Percentiles rank a stretch among this genome's conserved stretches.
These are phyloP conservation scores for Vanessa cardui DNA, from an alignment of 2,888 invertebrate genomes.

Conservation along the genomic window DNA sequence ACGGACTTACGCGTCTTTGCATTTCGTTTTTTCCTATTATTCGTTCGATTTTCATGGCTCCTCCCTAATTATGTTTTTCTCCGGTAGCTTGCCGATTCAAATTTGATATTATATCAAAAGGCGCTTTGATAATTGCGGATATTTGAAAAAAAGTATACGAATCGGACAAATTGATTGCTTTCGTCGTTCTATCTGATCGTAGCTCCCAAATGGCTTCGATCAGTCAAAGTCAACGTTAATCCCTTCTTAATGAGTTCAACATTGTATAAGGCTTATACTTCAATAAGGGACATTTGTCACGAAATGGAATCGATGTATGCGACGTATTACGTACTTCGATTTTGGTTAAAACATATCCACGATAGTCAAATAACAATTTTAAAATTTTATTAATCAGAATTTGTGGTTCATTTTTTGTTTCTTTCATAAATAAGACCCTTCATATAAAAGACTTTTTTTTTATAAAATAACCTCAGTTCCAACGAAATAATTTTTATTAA, in stretches of 20 bases:
- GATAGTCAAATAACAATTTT: too few species aligned
- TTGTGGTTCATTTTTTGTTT: too few species aligned
- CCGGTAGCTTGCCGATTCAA: conserved; percentile 14
- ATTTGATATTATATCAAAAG: conserved; percentile 21
- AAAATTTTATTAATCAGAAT: too few species aligned
- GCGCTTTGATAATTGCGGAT: conserved; percentile 26
- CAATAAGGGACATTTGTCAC: conserved; percentile 22
- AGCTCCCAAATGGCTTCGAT: conserved; percentile 36
- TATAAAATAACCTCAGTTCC: too few species aligned
- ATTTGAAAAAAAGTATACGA: conserved; percentile 29
- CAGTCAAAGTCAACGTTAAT: conserved; percentile 38
- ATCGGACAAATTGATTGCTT: conserved; percentile 39
- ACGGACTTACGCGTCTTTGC: too few species aligned
- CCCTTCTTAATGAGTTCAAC: conserved; percentile 39
- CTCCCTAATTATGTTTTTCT: conserved; percentile 12
- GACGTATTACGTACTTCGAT: neutral
- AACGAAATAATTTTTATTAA: too few species aligned
- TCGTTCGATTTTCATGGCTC: conserved; percentile 8
- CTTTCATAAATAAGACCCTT: too few species aligned
- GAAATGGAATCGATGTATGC: conserved; percentile 14
- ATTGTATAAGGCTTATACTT: conserved; percentile 31
- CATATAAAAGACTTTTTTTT: too few species aligned
- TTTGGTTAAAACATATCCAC: neutral
- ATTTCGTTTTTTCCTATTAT: conserved; percentile 13
- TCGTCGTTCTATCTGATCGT: conserved; percentile 37